Conservation (phyloP, 2,888 invertebrate species). For the Raillietiella orientalis region DNA sequence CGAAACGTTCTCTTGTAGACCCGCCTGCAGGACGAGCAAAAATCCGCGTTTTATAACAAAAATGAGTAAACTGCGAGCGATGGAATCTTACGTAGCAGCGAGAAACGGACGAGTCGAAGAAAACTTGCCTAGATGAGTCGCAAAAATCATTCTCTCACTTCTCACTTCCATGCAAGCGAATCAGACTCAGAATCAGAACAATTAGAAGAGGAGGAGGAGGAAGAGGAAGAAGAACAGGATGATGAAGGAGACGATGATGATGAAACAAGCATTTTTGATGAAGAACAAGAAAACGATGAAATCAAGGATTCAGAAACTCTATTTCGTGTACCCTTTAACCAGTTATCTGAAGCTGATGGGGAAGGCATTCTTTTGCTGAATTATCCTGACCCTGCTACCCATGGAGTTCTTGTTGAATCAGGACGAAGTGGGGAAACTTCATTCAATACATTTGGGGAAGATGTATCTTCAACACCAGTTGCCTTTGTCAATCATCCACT, state of each 20-base stretch:
- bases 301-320: conserved; percentile 6
- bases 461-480: too few relatives aligned
- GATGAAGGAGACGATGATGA: conserved; percentile 12
- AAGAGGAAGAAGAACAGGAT: conserved; percentile 9
- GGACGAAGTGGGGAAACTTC: too few relatives aligned
- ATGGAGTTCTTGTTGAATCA: too few relatives aligned
- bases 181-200: conserved; percentile 26
- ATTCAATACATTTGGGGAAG: too few relatives aligned
- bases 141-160: too few relatives aligned
- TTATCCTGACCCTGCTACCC: conserved; percentile 16
- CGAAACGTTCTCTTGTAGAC: too few relatives aligned
- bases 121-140: too few relatives aligned
- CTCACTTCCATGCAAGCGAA: conserved; percentile 30
- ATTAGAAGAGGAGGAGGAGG: conserved; percentile 16
- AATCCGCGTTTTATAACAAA: too few relatives aligned
- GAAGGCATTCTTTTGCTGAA: conserved; percentile 23
- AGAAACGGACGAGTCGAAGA: conserved; percentile 14
- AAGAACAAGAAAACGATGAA: conserved; percentile 8
- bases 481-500: conserved; percentile 18
- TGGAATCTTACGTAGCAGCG: conserved; percentile 10
- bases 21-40: too few relatives aligned
- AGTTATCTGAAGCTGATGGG: conserved; percentile 8
- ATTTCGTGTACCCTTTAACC: conserved; percentile 5
- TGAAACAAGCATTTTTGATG: conserved; percentile 9
- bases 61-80: too few relatives aligned